Conservation (phyloP, 2,113 vertebrate genomes). For the human (Homo sapiens) region DNA sequence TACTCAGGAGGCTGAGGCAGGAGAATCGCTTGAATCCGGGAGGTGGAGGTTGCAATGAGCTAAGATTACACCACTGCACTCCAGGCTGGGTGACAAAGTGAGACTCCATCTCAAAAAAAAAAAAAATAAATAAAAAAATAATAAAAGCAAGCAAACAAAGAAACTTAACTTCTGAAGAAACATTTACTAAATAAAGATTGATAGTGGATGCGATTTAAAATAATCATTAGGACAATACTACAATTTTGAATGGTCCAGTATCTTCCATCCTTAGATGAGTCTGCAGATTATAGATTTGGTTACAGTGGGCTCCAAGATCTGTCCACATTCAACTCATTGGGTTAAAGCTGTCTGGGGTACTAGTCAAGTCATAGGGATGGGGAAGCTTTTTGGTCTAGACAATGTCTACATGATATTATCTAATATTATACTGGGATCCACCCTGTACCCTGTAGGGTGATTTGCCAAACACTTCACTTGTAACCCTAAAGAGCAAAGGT, state of each 20-base stretch:
- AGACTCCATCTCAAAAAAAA: too few species aligned
- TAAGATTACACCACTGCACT: too few species aligned
- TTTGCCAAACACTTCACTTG: background rate
- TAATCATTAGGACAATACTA: background rate
- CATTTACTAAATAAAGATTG: background rate
- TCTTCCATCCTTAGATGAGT: background rate
- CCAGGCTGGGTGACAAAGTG: too few species aligned
- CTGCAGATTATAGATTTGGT: background rate
- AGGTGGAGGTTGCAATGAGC: too few species aligned
- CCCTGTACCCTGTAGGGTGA: background rate
- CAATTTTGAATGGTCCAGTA: conserved; percentile 28
- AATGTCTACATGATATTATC: background rate
- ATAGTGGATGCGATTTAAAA: conserved; percentile 3
- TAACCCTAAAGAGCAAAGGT: background rate
- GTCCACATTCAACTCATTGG: background rate
- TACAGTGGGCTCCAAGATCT: background rate
- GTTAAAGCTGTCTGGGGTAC: background rate
- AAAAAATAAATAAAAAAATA: too few species aligned
- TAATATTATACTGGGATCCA: background rate
- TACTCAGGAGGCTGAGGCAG: too few species aligned
- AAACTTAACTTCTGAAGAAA: conserved; percentile 28
- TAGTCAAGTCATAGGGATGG: background rate
- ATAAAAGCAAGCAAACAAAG: conserved; percentile 34
- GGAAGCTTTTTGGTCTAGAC: background rate
- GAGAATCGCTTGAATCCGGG: too few species aligned